Conservation (phyloP, 2,797 vertebrate species). For the Sardinella longiceps region DNA sequence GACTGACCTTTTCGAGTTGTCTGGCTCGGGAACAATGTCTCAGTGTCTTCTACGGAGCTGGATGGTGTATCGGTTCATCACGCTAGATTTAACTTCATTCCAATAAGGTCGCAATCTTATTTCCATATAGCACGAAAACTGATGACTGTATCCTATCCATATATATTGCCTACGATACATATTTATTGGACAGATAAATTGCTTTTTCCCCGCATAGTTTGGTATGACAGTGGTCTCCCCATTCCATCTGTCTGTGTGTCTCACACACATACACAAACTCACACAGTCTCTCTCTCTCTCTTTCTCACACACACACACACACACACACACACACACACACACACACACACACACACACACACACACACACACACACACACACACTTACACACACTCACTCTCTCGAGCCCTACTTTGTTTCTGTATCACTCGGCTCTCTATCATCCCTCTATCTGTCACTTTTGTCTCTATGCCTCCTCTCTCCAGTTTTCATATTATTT, state of each 20-base stretch:
- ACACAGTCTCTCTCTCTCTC: neutral
- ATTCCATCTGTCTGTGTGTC: neutral
- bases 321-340: neutral
- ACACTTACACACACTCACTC: no score
- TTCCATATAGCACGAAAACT: constrained; percentile 50
- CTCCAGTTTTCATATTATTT: neutral
- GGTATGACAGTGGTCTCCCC: constrained; percentile 36
- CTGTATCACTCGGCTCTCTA: neutral
- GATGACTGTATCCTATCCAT: constrained; percentile 53
- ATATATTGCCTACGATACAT: constrained; percentile 53
- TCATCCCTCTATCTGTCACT: neutral
- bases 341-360: neutral
- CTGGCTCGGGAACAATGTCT: constrained; percentile 10
- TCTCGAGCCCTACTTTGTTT: no score
- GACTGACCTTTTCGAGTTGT: constrained; percentile 30
- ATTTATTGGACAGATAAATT: constrained; percentile 61
- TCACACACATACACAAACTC: neutral
- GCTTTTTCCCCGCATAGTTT: constrained; percentile 57
- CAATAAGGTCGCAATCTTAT: constrained; percentile 57
- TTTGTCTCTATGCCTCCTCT: neutral
- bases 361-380: neutral
- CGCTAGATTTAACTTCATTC: constrained; percentile 56
- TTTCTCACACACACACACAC: neutral
- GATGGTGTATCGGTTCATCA: constrained; percentile 56
- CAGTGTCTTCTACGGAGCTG: constrained; percentile 37